phyloP scores from a whole-genome alignment of 2,888 invertebrate species.

The Taenaris catops region DNA sequence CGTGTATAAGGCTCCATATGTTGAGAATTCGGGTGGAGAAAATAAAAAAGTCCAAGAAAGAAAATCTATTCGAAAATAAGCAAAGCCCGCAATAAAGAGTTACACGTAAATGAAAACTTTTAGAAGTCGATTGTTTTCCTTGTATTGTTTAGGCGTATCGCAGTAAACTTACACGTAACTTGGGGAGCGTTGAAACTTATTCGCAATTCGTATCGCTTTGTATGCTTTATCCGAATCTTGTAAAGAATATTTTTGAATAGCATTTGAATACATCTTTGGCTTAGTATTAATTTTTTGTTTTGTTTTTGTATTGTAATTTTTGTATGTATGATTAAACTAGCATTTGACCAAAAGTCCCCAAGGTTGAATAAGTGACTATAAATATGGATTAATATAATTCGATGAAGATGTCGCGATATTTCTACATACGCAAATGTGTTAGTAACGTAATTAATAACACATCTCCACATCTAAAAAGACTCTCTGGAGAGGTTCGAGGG shows the following conservation, averaged over 20 bases:
- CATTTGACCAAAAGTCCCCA: no score
- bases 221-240: slow-evolving; percentile 16
- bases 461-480: no score
- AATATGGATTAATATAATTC: no score
- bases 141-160: slow-evolving; percentile 15
- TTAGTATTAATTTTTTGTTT: no score
- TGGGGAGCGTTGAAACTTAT: slow-evolving; percentile 15
- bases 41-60: neutral
- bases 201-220: slow-evolving; percentile 18
- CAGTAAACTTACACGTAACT: slow-evolving; percentile 16
- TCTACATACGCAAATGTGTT: no score
- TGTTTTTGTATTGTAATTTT: no score
- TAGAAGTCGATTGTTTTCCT: slow-evolving; percentile 13
- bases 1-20: slow-evolving; percentile 17
- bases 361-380: no score
- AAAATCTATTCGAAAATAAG: slow-evolving; percentile 15
- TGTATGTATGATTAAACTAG: no score
- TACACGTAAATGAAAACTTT: slow-evolving; percentile 15
- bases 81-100: slow-evolving; percentile 14
- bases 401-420: no score
- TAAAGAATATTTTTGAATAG: slow-evolving; percentile 6
- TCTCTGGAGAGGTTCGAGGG: no score
- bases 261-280: neutral
- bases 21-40: neutral
- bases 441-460: no score